Evolutionary conservation across 1,140 invertebrate species (phyloP), one percentile per base, ranked within the genome.

Genomic region (Helicoverpa zea): DNA sequence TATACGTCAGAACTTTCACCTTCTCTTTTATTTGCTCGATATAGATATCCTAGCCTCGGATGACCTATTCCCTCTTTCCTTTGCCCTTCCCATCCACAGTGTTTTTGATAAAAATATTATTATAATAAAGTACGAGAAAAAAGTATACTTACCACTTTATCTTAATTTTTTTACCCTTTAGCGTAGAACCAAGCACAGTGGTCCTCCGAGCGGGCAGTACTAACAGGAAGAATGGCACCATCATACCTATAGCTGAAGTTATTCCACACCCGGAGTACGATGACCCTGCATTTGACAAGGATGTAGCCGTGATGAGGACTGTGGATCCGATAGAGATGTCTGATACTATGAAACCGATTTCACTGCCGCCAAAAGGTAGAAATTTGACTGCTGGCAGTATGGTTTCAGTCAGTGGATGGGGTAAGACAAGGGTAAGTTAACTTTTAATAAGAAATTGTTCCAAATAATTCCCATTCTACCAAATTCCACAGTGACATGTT

Each of bases 281-380:
- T 49, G 80, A 89, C 43, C 94, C 94, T 3, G 91, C 89, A 0
- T 96, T 96, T 59, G 93, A 96, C 70, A 96, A 96, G 81, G 96
- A 97, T 79, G 96, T 97, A 2, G 96, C 96, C 5, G 87, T 96
- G 13, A 89, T 97, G 80, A 93, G 93, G 74, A 94, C 93, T 0
- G 87, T 76, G 1, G 82, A 90, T 5, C 87, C 90, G 0, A 91
- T 94, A 9, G 49, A 89, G 52, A 94, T 94, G 52, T 84, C 73
- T 49, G 88, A 91, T 0, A 86, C 81, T 0, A 90, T 91, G 3
- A 88, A 90, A 56, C 88, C 92, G 0, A 89, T 94, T 2, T 43
- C 73, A 0, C 76, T 94, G 18, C 85, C 93, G 4, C 66, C 81
- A 0, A 84, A 68, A 14, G 82, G 80, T 2, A 84, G 89, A 9